Evolutionary conservation across 2,797 vertebrate species (phyloP).

Genomic region (Austrolebias charrua): DNA sequence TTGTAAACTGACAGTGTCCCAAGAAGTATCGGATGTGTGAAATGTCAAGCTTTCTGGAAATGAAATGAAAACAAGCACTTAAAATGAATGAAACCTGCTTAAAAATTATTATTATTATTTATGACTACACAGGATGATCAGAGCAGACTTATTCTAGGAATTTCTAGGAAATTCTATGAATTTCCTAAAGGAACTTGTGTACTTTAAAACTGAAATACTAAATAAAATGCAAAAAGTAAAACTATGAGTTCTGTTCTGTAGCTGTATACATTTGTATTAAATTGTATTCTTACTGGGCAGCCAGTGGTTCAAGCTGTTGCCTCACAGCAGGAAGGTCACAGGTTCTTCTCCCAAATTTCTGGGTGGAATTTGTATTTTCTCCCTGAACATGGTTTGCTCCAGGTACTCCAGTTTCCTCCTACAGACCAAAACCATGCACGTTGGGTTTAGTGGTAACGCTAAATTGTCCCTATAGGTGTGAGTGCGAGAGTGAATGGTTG

Average conservation of each 20-base stretch:
- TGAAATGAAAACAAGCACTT: slow-evolving; percentile 35
- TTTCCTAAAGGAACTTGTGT: slow-evolving; percentile 5
- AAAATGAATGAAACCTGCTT: not conserved
- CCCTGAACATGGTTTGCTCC: too few species aligned
- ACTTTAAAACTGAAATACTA: not conserved
- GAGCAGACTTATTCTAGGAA: not conserved
- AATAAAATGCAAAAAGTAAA: not conserved
- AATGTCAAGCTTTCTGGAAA: slow-evolving; percentile 57
- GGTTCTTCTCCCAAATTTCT: too few species aligned
- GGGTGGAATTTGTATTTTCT: too few species aligned
- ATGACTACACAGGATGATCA: not conserved
- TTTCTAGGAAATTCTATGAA: slow-evolving; percentile 3
- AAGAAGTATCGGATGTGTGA: slow-evolving; percentile 32
- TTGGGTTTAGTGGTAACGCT: too few species aligned
- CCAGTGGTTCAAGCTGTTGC: too few species aligned
- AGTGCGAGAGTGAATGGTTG: too few species aligned
- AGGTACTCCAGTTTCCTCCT: too few species aligned
- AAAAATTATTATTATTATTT: too few species aligned
- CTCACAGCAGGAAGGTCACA: too few species aligned
- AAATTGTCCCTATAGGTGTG: too few species aligned
- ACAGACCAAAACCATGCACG: too few species aligned
- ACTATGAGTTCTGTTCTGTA: not conserved
- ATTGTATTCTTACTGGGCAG: too few species aligned
- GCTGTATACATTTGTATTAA: not conserved
- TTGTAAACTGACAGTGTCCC: slow-evolving; percentile 51